These are phyloP conservation scores for Dipodomys spectabilis DNA, from an alignment of 2,113 vertebrate species.

Conservation along the genomic window DNA sequence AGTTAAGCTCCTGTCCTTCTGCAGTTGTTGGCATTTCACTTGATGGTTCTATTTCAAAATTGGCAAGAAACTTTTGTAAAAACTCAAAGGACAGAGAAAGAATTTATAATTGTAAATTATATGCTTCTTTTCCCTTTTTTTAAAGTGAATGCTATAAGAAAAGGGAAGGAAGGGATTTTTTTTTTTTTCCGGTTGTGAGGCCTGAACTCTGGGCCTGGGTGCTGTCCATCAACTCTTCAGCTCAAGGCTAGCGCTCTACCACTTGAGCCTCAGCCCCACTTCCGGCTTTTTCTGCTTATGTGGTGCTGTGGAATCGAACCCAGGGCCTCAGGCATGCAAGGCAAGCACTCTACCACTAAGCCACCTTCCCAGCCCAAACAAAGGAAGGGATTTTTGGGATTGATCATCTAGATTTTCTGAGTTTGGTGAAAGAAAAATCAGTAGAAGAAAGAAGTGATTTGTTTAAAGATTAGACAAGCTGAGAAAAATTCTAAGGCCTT, in stretches of 20 bases:
- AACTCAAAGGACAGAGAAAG: neutral
- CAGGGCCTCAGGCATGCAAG: no score
- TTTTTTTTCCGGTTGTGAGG: no score
- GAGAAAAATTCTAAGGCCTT: neutral
- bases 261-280: no score
- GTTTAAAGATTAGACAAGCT: neutral
- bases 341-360: no score
- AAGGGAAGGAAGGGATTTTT: neutral
- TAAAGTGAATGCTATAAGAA: neutral
- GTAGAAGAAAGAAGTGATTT: neutral
- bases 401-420: neutral
- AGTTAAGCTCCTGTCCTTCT: neutral
- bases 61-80: neutral
- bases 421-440: neutral
- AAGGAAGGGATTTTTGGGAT: neutral
- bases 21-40: neutral
- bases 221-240: no score
- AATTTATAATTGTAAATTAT: neutral
- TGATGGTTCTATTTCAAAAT: neutral
- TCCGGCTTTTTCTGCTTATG: no score
- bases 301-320: no score
- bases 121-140: neutral
- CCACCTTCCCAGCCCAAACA: neutral
- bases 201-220: no score
- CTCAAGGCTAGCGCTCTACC: no score